A percentile compares a stretch with the other conserved stretches of the same genome.
Evolutionary conservation across 1,140 invertebrate species (phyloP).

Genomic region (Reticulitermes speratus): DNA sequence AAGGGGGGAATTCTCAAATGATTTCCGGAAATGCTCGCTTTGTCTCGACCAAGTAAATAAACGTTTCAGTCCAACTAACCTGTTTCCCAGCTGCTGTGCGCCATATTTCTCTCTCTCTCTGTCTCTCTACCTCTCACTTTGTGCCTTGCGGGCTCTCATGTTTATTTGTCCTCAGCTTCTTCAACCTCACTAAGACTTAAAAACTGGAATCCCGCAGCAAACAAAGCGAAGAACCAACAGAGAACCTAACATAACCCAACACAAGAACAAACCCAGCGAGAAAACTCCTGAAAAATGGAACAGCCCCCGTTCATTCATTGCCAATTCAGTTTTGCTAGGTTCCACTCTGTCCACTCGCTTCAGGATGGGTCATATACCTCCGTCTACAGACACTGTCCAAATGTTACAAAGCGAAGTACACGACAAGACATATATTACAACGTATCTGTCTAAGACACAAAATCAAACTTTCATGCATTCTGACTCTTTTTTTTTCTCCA

Average conservation of each 20-base stretch:
- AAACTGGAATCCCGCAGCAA: background rate
- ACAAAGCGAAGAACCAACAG: background rate
- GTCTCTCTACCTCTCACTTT: background rate
- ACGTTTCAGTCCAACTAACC: background rate
- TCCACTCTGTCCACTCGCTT: background rate
- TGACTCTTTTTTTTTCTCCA: background rate
- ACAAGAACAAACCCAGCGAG: background rate
- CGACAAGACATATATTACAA: background rate
- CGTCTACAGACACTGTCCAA: background rate
- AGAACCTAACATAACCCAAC: background rate
- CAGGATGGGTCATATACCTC: background rate
- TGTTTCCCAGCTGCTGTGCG: background rate
- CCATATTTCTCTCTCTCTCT: background rate
- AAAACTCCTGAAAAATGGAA: background rate
- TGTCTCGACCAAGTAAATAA: background rate
- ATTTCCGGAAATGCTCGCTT: conserved; percentile 18
- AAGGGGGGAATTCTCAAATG: background rate
- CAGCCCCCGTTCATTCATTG: background rate
- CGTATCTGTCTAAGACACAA: background rate
- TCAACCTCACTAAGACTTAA: background rate
- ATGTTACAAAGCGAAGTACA: background rate
- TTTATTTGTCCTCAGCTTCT: background rate
- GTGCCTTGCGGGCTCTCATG: background rate
- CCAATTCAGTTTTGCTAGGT: background rate
- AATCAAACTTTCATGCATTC: background rate